Percentiles rank a stretch among this genome's conserved stretches.
phyloP scores from a whole-genome alignment of 1,140 invertebrate genomes.

The Nautilus pompilius region DNA sequence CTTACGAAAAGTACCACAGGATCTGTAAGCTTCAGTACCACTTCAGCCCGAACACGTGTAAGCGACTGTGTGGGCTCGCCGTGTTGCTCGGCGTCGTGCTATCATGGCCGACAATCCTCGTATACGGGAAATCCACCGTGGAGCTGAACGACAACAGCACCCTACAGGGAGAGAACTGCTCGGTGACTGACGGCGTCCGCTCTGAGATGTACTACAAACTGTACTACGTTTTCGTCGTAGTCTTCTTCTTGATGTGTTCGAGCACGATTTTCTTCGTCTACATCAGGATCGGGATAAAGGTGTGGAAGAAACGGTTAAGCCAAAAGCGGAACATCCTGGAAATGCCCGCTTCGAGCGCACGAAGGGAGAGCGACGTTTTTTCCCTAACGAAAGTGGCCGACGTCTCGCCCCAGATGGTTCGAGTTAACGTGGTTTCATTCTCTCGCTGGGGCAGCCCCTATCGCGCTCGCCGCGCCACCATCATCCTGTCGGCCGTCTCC shows the following conservation, averaged over 20 bases:
- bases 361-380: slow-evolving; percentile 18
- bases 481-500: slow-evolving; percentile 34
- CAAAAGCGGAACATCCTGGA: too few species aligned
- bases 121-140: slow-evolving; percentile 40
- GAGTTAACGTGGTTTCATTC: slow-evolving; percentile 15
- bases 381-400: too few species aligned
- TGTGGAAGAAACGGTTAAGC: too few species aligned
- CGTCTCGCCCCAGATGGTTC: too few species aligned
- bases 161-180: slow-evolving; percentile 42
- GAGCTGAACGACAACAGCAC: slow-evolving; percentile 18
- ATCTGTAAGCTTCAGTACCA: slow-evolving; percentile 43
- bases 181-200: slow-evolving; percentile 39
- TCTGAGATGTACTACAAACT: slow-evolving; percentile 40
- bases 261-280: slow-evolving; percentile 42
- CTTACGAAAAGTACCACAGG: slow-evolving; percentile 42
- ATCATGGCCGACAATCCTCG: slow-evolving; percentile 39
- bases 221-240: slow-evolving; percentile 43
- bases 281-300: slow-evolving; percentile 34
- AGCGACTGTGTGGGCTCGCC: slow-evolving; percentile 34
- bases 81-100: slow-evolving; percentile 32
- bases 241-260: slow-evolving; percentile 37
- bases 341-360: slow-evolving; percentile 33
- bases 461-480: slow-evolving; percentile 31
- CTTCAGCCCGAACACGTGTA: slow-evolving; percentile 32
- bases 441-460: too few species aligned